Evolutionary conservation across 2,888 invertebrate species (phyloP).

Genomic region (Catonia carolina): DNA sequence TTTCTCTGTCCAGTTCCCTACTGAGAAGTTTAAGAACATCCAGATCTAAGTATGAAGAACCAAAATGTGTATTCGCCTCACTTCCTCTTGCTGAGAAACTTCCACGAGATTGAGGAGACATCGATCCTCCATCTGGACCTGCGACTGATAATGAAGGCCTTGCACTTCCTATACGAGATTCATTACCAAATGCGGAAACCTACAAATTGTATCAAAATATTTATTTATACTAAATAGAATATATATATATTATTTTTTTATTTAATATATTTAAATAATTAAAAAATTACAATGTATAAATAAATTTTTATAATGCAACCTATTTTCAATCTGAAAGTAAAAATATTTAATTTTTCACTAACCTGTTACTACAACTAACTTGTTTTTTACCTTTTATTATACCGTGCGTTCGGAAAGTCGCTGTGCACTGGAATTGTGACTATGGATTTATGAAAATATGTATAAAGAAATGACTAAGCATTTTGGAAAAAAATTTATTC

Average conservation of each 20-base stretch:
- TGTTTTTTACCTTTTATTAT: no score
- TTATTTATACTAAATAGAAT: slow-evolving; percentile 1
- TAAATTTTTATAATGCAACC: no score
- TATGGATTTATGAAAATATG: no score
- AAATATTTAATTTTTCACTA: no score
- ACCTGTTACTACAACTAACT: no score
- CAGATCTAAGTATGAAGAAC: slow-evolving; percentile 48
- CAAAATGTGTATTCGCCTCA: background rate
- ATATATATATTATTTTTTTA: background rate
- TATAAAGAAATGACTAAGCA: no score
- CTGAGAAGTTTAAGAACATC: slow-evolving; percentile 59
- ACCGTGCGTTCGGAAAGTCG: no score
- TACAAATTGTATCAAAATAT: no score
- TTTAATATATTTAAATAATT: background rate
- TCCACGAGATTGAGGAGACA: slow-evolving; percentile 14
- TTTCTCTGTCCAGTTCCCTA: slow-evolving; percentile 59
- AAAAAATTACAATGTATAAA: background rate
- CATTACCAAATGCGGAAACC: slow-evolving; percentile 56
- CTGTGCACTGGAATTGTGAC: no score
- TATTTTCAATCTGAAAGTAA: no score
- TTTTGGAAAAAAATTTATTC: no score
- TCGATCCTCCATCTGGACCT: slow-evolving; percentile 27
- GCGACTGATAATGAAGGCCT: slow-evolving; percentile 24
- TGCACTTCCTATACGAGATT: slow-evolving; percentile 45
- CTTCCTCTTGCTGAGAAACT: slow-evolving; percentile 1